Evolutionary conservation across 2,113 vertebrate genomes (phyloP).

Genomic region (Nothoprocta perdicaria): DNA sequence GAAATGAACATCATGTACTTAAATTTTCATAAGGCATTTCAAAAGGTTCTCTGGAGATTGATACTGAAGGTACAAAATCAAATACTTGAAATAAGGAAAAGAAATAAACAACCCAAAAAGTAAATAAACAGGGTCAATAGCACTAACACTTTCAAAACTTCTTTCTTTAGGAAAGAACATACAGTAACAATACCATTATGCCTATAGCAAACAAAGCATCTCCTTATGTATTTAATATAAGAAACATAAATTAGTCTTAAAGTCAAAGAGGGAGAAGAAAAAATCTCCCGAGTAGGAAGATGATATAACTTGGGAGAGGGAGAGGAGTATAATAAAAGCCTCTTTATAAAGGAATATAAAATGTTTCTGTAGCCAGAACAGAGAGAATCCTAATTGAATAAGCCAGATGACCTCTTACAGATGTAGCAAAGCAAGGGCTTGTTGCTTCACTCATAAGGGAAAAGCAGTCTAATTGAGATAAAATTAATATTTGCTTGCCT

Average conservation of each 20-base stretch:
- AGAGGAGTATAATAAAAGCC: not conserved
- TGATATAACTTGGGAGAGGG: not conserved
- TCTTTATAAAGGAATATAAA: not conserved
- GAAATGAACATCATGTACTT: slow-evolving; percentile 63
- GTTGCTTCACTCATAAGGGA: not conserved
- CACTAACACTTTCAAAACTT: not conserved
- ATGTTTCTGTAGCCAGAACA: not conserved
- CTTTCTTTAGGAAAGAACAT: not conserved
- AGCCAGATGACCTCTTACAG: not conserved
- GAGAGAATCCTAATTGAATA: not conserved
- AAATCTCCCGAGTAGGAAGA: not conserved
- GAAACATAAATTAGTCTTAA: not conserved
- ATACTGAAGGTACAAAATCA: slow-evolving; percentile 33
- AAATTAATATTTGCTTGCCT: not conserved
- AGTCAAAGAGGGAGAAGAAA: not conserved
- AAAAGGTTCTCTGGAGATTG: slow-evolving; percentile 46
- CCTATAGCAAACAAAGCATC: not conserved
- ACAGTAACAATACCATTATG: not conserved
- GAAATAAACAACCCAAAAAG: slow-evolving; percentile 45
- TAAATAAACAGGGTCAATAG: not conserved
- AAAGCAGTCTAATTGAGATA: not conserved
- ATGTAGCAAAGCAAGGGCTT: not conserved
- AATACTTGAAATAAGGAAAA: slow-evolving; percentile 1
- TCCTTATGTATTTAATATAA: not conserved
- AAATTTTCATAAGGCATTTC: slow-evolving; percentile 44